Evolutionary conservation across 2,797 vertebrate genomes (phyloP).

Genomic region (Hoplostethus mediterraneus): DNA sequence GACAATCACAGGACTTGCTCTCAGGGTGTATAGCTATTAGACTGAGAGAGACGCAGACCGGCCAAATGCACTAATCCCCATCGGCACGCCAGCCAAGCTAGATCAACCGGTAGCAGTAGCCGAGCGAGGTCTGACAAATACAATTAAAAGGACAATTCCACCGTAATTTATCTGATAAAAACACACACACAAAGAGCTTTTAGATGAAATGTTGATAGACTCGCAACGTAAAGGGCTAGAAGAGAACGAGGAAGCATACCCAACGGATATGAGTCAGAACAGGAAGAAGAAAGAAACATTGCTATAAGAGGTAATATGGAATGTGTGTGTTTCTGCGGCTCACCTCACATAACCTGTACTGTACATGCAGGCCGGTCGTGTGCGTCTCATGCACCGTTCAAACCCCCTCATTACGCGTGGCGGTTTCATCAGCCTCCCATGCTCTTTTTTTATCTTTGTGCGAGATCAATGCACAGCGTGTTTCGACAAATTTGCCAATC

Average conservation of each 20-base stretch:
- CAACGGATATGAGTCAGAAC: background rate
- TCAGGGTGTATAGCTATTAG: slow-evolving; percentile 67
- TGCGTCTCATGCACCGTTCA: background rate
- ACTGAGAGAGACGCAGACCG: slow-evolving; percentile 62
- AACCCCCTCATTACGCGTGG: slow-evolving; percentile 20
- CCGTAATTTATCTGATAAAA: slow-evolving; percentile 18
- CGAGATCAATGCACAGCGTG: slow-evolving; percentile 10
- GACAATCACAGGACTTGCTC: slow-evolving; percentile 76
- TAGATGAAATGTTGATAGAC: background rate
- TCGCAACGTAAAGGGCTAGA: background rate
- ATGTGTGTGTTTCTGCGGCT: background rate
- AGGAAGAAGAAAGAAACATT: too few species aligned
- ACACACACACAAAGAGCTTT: too few species aligned
- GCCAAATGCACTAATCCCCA: slow-evolving; percentile 66
- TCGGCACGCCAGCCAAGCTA: slow-evolving; percentile 57
- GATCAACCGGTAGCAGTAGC: slow-evolving; percentile 46
- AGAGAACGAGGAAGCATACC: background rate
- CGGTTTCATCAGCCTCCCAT: slow-evolving; percentile 22
- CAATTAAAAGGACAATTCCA: slow-evolving; percentile 35
- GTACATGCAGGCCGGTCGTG: background rate
- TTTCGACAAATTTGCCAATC: slow-evolving; percentile 45
- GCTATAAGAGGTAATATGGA: too few species aligned
- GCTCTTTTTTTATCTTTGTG: slow-evolving; percentile 29
- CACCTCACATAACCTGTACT: background rate
- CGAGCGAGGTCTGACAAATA: slow-evolving; percentile 47